phyloP scores from a whole-genome alignment of 1,140 invertebrate species.

The Dolichoris vasculosae region DNA sequence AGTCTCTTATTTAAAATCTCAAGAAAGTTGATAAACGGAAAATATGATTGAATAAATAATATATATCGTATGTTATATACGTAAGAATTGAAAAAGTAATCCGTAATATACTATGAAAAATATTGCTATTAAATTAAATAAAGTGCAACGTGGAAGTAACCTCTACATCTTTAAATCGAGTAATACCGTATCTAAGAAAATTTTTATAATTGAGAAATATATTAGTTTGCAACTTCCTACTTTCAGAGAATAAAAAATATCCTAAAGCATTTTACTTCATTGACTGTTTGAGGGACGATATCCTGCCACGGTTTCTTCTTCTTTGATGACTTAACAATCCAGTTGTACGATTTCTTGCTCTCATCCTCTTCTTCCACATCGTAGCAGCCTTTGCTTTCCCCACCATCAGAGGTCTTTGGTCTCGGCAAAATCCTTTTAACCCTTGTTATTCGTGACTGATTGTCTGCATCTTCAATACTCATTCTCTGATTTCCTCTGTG shows the following conservation, averaged over 20 bases:
- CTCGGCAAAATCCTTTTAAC: neutral
- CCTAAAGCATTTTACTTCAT: neutral
- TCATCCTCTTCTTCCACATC: neutral
- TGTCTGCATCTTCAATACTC: neutral
- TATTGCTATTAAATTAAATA: too few species aligned
- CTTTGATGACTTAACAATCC: neutral
- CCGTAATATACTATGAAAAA: too few species aligned
- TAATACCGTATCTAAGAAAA: too few species aligned
- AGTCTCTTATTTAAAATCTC: too few species aligned
- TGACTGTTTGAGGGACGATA: neutral
- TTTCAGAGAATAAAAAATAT: neutral
- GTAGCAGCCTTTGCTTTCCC: neutral
- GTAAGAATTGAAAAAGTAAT: too few species aligned
- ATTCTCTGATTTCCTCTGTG: neutral
- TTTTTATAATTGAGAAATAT: too few species aligned
- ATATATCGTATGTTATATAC: too few species aligned
- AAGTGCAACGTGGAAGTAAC: too few species aligned
- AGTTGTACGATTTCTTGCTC: neutral
- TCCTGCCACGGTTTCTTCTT: neutral
- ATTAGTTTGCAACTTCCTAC: too few species aligned
- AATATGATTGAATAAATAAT: too few species aligned
- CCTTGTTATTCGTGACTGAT: neutral
- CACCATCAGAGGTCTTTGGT: neutral
- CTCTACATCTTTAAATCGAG: too few species aligned
- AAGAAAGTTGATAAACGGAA: too few species aligned